These are phyloP conservation scores for Thelaira solivaga DNA, from an alignment of 2,888 invertebrate species.

Conservation along the genomic window DNA sequence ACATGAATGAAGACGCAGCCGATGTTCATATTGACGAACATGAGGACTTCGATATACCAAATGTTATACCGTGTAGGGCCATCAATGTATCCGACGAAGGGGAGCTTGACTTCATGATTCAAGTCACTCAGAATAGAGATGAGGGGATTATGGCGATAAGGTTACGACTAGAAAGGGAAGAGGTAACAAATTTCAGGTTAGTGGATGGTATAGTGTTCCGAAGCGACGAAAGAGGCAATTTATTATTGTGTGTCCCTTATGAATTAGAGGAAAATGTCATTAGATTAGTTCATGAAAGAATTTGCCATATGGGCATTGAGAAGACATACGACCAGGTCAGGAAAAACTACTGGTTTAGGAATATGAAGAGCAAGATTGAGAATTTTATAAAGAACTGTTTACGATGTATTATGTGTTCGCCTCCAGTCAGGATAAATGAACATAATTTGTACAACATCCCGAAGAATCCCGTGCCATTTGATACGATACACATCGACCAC, in stretches of 20 bases:
- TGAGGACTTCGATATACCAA: slow-evolving; percentile 23
- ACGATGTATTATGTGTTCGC: slow-evolving; percentile 8
- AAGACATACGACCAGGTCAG: slow-evolving; percentile 66
- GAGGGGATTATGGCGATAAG: slow-evolving; percentile 60
- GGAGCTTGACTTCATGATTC: slow-evolving; percentile 51
- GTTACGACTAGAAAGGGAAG: slow-evolving; percentile 55
- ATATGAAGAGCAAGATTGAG: slow-evolving; percentile 63
- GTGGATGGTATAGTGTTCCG: slow-evolving; percentile 57
- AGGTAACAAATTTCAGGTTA: slow-evolving; percentile 46
- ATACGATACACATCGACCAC: slow-evolving; percentile 29
- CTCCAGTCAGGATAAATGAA: slow-evolving; percentile 1
- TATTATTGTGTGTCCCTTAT: slow-evolving; percentile 61
- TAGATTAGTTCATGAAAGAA: slow-evolving; percentile 65
- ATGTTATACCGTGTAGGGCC: slow-evolving; percentile 31
- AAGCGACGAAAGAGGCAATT: slow-evolving; percentile 18
- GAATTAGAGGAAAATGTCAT: slow-evolving; percentile 65
- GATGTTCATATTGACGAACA: neutral
- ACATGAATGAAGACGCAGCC: neutral
- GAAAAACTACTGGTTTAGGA: slow-evolving; percentile 69
- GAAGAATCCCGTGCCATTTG: slow-evolving; percentile 17
- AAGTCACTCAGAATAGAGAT: slow-evolving; percentile 61
- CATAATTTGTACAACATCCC: slow-evolving; percentile 17
- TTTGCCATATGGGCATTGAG: slow-evolving; percentile 69
- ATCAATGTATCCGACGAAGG: slow-evolving; percentile 29
- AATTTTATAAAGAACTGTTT: slow-evolving; percentile 50